Evolutionary conservation across 2,888 invertebrate species (phyloP), one percentile per base, ranked within the genome.

Genomic region (Dermolepida albohirtum): DNA sequence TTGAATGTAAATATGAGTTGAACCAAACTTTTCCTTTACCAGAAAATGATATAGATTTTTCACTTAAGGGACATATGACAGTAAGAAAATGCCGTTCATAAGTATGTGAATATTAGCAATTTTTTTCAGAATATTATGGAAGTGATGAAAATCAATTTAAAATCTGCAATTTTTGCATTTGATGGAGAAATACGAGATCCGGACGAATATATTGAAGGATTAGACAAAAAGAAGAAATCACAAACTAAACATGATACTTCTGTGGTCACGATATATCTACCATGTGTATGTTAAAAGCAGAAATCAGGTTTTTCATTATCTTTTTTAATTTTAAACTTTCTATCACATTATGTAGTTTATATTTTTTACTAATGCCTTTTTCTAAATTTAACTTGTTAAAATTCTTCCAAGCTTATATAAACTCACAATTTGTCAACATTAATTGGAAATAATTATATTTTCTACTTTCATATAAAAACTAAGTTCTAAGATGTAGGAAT

Each of bases 1-100:
- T 96, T 22, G 91, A 94, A 77, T 90, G 93, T 72, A 88, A 88
- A 75, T 89, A 92, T 78, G 90, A 92, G 74, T 85, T 95, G 78
- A 91, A 95, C 82, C 89, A 91, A 75, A 83, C 90, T 11, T 91
- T 92, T 79, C 90, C 92, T 62, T 88, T 94, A 17, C 83, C 88
- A 71, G 86, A 88, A 41, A 85, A 88, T 75, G 86, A 89, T 70
- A 85, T 84, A 82, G 86, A 88, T 50, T 88, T 89, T 74, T 87
- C 89, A 63, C 86, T 92, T 5, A 89, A 89, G 76, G 88, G 89
- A 77, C 90, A 91, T 77, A 87, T 92, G 78, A 88, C 90, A 85
- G 91, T 91, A 83, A 74, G 72, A 65, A 54, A 29, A 50, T 52
- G 11, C 5, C 64, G 65, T 67, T 40, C 62, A 17, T 67, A 50